These are phyloP conservation scores for Hexactinellida sp. DNA, from an alignment of 37 sponge, comb jelly and placozoan genomes.

Conservation along the genomic window DNA sequence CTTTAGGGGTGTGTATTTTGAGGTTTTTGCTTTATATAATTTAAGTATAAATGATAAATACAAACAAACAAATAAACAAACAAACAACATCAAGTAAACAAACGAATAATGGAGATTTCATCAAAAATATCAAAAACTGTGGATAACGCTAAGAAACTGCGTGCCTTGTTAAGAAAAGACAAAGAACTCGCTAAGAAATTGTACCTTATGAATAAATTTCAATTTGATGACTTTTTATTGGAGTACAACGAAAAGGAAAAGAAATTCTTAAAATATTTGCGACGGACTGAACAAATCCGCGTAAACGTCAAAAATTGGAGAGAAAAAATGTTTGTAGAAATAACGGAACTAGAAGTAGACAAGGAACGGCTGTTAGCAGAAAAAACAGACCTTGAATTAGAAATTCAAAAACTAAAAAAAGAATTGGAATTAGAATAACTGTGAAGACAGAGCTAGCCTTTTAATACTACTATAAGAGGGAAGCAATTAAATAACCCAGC, in stretches of 20 bases:
- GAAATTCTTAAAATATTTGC: neutral
- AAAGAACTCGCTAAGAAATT: neutral
- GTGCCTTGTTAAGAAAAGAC: too few relatives aligned
- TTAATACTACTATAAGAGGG: too few relatives aligned
- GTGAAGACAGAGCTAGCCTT: too few relatives aligned
- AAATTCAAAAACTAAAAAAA: neutral
- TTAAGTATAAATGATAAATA: neutral
- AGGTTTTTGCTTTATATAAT: too few relatives aligned
- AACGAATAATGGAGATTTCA: too few relatives aligned
- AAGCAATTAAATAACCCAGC: too few relatives aligned
- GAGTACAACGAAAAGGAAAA: neutral
- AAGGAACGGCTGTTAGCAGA: neutral
- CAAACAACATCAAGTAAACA: too few relatives aligned
- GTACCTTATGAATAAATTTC: neutral
- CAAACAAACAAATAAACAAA: neutral
- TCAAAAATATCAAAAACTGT: too few relatives aligned
- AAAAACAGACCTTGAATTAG: neutral
- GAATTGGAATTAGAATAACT: neutral
- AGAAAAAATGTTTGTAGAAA: neutral
- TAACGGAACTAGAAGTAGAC: neutral
- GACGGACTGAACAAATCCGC: neutral
- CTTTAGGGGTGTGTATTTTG: too few relatives aligned
- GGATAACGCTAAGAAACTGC: too few relatives aligned
- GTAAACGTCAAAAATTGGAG: neutral
- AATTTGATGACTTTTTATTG: neutral